A percentile compares a stretch with the other conserved stretches of the same genome.
phyloP scores from a whole-genome alignment of 92 coral and sea anemone genomes.

The Paragorgia papillata region DNA sequence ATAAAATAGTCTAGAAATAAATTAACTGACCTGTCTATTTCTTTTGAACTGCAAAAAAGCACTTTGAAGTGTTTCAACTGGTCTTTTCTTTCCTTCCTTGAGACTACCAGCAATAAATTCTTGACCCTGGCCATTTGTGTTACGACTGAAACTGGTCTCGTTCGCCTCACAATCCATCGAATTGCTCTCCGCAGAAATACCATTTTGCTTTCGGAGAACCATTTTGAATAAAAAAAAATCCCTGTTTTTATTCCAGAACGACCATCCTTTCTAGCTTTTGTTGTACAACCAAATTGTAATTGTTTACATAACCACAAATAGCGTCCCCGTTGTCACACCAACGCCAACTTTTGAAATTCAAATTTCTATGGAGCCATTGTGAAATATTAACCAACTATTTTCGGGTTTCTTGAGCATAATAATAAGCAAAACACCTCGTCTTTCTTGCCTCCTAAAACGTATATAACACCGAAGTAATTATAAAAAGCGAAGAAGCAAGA shows the following conservation, averaged over 20 bases:
- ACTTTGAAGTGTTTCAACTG: slow-evolving; percentile 68
- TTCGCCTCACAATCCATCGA: neutral
- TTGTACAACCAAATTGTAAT: neutral
- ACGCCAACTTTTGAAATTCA: neutral
- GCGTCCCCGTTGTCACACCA: slow-evolving; percentile 7
- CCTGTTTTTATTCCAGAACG: neutral
- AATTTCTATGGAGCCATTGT: no score
- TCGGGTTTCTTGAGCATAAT: neutral
- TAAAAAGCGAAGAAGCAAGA: neutral
- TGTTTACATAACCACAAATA: neutral
- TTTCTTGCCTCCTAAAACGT: neutral
- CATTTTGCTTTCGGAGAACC: slow-evolving; percentile 23
- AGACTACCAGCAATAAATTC: slow-evolving; percentile 47
- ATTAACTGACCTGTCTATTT: slow-evolving; percentile 71
- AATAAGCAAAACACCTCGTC: neutral
- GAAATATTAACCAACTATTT: neutral
- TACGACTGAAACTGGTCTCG: neutral
- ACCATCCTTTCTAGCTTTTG: neutral
- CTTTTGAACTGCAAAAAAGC: slow-evolving; percentile 90
- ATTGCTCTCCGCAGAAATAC: slow-evolving; percentile 37
- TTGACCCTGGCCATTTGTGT: slow-evolving; percentile 34
- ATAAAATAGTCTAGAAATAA: no score
- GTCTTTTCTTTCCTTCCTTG: slow-evolving; percentile 12
- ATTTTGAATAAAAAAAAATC: neutral
- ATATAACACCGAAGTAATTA: neutral